phyloP scores from a whole-genome alignment of 2,797 vertebrate species.

The Ptychobarbus kaznakovi region DNA sequence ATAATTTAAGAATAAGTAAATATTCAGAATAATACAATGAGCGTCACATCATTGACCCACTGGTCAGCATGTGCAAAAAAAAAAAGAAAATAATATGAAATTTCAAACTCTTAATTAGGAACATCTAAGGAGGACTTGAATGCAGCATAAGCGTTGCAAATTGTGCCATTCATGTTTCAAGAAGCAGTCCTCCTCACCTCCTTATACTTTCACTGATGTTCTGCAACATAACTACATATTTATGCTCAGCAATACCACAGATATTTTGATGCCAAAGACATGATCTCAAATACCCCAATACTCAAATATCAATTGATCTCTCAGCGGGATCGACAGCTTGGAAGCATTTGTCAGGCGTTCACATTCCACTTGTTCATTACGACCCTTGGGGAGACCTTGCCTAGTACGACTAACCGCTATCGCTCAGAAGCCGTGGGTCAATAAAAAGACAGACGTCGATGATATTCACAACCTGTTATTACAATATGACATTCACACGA shows the following conservation, averaged over 20 bases:
- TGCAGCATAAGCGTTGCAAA: neutral
- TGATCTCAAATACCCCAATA: slow-evolving; percentile 69
- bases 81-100: neutral
- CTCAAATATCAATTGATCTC: slow-evolving; percentile 74
- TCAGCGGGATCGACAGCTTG: slow-evolving; percentile 72
- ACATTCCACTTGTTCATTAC: slow-evolving; percentile 77
- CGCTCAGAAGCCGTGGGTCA: slow-evolving; percentile 16
- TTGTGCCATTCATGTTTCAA: neutral
- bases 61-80: neutral
- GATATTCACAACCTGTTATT: slow-evolving; percentile 65
- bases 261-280: slow-evolving; percentile 74
- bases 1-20: slow-evolving; percentile 6
- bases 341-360: slow-evolving; percentile 80
- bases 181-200: neutral
- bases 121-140: neutral
- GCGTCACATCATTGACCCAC: neutral
- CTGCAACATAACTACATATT: neutral
- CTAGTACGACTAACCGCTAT: neutral
- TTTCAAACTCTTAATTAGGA: neutral
- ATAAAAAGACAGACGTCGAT: slow-evolving; percentile 13
- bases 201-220: neutral
- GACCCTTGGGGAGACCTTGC: slow-evolving; percentile 59
- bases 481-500: slow-evolving; percentile 48
- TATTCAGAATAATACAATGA: neutral
- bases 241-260: slow-evolving; percentile 63